These are phyloP conservation scores for Semotilus atromaculatus DNA, from an alignment of 2,797 vertebrate species.

Conservation along the genomic window DNA sequence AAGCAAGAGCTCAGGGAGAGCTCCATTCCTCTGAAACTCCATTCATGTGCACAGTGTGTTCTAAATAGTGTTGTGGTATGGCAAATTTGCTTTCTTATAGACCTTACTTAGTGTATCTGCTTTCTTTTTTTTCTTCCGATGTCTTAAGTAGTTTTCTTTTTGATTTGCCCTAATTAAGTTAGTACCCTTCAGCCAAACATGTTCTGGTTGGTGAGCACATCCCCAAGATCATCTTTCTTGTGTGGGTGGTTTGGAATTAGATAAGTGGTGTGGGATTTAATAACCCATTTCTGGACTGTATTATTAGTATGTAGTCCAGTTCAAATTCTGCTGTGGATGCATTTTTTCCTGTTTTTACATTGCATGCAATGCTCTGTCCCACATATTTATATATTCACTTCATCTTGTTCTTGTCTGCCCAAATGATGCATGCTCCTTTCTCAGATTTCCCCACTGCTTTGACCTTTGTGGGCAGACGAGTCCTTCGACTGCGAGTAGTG, in stretches of 20 bases:
- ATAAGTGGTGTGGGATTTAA: constrained; percentile 26
- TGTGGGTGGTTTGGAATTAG: constrained; percentile 40
- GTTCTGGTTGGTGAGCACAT: constrained; percentile 31
- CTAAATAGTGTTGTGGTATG: neutral
- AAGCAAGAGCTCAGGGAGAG: neutral
- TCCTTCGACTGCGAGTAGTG: neutral
- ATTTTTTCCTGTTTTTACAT: constrained; percentile 1
- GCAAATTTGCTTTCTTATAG: neutral
- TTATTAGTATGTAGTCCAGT: constrained; percentile 10
- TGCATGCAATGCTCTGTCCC: constrained; percentile 7
- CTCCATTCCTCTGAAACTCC: neutral
- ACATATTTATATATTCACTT: neutral
- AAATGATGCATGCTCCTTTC: constrained; percentile 3
- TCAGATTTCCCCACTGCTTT: constrained; percentile 12
- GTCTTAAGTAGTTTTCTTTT: constrained; percentile 1
- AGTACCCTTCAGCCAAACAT: constrained; percentile 4
- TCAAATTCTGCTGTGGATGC: neutral
- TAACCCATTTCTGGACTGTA: constrained; percentile 32
- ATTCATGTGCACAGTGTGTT: constrained; percentile 1
- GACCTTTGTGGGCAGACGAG: constrained; percentile 2
- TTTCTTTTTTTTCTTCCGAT: constrained; percentile 3
- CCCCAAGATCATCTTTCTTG: constrained; percentile 30
- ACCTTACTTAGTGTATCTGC: neutral
- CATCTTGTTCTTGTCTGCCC: neutral
- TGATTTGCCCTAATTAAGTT: constrained; percentile 36